These are phyloP conservation scores for Climacteris rufus DNA, from an alignment of 2,113 vertebrate species.

Conservation along the genomic window DNA sequence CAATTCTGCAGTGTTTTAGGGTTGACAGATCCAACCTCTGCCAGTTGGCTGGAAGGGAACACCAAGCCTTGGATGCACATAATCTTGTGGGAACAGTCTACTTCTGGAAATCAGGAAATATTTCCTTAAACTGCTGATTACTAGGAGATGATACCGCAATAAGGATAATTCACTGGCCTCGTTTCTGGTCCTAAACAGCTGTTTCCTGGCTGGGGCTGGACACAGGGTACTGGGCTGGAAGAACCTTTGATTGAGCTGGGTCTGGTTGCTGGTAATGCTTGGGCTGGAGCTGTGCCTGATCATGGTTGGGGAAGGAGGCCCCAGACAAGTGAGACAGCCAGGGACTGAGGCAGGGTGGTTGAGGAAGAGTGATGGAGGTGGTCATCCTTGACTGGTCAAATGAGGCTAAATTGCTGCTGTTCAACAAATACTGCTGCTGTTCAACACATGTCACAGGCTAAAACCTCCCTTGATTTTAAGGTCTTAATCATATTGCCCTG, in stretches of 20 bases:
- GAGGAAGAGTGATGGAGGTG: constrained; percentile 1
- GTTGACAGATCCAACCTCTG: not conserved
- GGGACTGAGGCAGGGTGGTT: not conserved
- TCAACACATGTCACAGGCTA: not conserved
- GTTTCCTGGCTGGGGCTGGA: constrained; percentile 10
- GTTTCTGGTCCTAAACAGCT: constrained; percentile 51
- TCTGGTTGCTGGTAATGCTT: not conserved
- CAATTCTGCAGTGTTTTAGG: not conserved
- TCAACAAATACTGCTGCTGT: not conserved
- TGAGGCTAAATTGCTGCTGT: constrained; percentile 10
- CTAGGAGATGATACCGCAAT: not conserved
- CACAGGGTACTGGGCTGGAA: not conserved
- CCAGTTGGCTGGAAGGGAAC: not conserved
- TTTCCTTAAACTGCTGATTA: constrained; percentile 40
- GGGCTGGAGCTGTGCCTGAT: not conserved
- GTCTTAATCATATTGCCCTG: constrained; percentile 36
- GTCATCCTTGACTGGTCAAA: not conserved
- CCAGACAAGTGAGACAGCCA: not conserved
- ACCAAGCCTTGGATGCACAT: not conserved
- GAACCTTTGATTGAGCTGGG: not conserved
- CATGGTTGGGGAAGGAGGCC: not conserved
- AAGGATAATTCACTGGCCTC: not conserved
- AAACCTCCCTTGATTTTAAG: constrained; percentile 23
- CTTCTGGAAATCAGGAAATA: constrained; percentile 36
- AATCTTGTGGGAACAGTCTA: constrained; percentile 12